phyloP scores from a whole-genome alignment of 2,113 vertebrate genomes.

The Coracopsis vasa region DNA sequence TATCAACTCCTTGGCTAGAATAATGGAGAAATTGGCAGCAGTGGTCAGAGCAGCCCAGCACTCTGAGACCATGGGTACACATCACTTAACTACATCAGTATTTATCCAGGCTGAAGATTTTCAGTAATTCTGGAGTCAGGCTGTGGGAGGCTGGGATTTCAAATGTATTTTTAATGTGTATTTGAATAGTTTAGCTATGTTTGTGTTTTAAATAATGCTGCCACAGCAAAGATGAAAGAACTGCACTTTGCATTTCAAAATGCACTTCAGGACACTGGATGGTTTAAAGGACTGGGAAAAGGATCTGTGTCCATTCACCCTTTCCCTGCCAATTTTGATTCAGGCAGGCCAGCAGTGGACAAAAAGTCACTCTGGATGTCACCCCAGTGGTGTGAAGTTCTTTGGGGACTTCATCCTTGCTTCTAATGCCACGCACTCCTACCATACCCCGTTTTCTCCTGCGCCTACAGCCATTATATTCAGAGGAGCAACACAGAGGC shows the following conservation, averaged over 20 bases:
- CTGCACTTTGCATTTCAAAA: background rate
- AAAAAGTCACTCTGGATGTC: background rate
- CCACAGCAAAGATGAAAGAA: background rate
- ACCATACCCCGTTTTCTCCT: accelerated
- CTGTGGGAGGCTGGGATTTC: background rate
- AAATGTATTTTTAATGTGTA: background rate
- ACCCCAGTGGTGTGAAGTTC: background rate
- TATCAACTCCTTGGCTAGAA: background rate
- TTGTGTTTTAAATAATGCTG: background rate
- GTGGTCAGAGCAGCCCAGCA: background rate
- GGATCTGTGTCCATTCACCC: background rate
- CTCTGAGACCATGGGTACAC: background rate
- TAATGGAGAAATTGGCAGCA: background rate
- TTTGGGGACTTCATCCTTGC: background rate
- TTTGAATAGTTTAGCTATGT: background rate
- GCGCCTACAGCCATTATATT: background rate
- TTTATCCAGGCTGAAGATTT: background rate
- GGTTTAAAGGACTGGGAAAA: background rate
- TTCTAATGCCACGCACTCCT: background rate
- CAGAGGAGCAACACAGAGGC: conserved; percentile 11
- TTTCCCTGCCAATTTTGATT: background rate
- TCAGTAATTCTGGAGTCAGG: background rate
- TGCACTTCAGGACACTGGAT: background rate
- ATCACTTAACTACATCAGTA: background rate
- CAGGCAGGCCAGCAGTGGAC: background rate